These are phyloP conservation scores for Ctenopoma multispine DNA, from an alignment of 2,797 vertebrate species.

Conservation along the genomic window DNA sequence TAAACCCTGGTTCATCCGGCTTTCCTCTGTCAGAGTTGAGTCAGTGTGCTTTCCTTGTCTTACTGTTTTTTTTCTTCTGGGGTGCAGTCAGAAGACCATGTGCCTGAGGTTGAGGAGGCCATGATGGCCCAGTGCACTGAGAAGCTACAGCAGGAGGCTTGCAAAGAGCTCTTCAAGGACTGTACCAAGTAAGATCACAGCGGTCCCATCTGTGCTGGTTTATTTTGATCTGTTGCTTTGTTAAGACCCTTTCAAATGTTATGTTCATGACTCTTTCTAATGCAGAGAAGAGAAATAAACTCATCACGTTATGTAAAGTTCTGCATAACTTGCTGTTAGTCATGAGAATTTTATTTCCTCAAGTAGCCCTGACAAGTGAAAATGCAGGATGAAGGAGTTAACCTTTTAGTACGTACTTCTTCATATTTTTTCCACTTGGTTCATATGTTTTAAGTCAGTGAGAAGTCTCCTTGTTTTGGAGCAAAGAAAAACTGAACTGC, in stretches of 20 bases:
- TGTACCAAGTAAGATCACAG: constrained; percentile 90
- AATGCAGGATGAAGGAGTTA: no score
- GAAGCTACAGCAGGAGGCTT: constrained; percentile 90
- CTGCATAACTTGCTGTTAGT: not conserved
- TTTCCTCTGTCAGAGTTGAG: constrained; percentile 13
- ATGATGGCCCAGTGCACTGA: constrained; percentile 88
- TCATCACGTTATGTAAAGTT: not conserved
- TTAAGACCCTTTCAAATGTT: not conserved
- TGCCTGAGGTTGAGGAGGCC: constrained; percentile 89
- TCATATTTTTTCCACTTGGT: no score
- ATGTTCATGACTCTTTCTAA: not conserved
- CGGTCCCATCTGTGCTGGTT: not conserved
- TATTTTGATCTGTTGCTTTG: not conserved
- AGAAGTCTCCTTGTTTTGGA: no score
- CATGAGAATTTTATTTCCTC: not conserved
- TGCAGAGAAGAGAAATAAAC: not conserved
- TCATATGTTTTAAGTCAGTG: no score
- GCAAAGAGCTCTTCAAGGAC: constrained; percentile 97
- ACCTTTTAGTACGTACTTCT: no score
- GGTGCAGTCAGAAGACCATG: constrained; percentile 89
- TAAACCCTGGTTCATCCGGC: constrained; percentile 27
- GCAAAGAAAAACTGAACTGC: no score
- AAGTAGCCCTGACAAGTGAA: no score
- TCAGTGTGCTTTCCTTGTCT: constrained; percentile 12
- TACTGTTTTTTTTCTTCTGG: constrained; percentile 40